A percentile compares a stretch with the other conserved stretches of the same genome.
Conservation (phyloP, 1,140 invertebrate genomes). For the Acarapis woodi region DNA sequence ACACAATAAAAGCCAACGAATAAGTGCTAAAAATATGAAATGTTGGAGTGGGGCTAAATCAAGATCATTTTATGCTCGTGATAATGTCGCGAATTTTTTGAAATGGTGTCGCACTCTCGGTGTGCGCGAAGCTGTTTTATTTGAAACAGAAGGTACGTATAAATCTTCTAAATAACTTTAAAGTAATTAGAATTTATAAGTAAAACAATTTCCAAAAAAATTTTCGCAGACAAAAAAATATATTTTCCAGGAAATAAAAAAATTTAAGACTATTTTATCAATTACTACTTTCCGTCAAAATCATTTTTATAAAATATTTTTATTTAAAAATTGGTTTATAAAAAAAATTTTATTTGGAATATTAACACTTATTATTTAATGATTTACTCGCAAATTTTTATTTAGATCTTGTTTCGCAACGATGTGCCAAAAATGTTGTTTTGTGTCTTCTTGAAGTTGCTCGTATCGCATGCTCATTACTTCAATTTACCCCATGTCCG, state of each 20-base stretch:
- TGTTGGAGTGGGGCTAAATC: slow-evolving; percentile 36
- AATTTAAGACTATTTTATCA: not conserved
- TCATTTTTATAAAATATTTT: not conserved
- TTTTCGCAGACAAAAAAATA: not conserved
- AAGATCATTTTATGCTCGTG: slow-evolving; percentile 54
- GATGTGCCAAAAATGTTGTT: slow-evolving; percentile 34
- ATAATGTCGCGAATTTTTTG: slow-evolving; percentile 79
- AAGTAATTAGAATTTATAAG: not conserved
- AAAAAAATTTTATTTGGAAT: not conserved
- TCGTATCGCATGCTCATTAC: slow-evolving; percentile 36
- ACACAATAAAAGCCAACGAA: no score
- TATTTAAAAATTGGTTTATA: not conserved
- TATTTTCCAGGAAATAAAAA: not conserved
- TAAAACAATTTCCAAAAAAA: not conserved
- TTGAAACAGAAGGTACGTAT: slow-evolving; percentile 82
- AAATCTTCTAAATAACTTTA: slow-evolving; percentile 31
- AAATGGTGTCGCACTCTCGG: slow-evolving; percentile 56
- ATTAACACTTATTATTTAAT: not conserved
- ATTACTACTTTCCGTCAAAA: not conserved
- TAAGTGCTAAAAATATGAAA: slow-evolving; percentile 5
- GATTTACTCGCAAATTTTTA: not conserved
- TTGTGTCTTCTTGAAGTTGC: slow-evolving; percentile 63
- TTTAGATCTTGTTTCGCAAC: slow-evolving; percentile 10
- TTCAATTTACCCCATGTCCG: slow-evolving; percentile 41
- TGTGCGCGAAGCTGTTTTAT: slow-evolving; percentile 58